Base-by-base conservation (phyloP, 2,113 vertebrate genomes). In the Malaclemys terrapin region DNA sequence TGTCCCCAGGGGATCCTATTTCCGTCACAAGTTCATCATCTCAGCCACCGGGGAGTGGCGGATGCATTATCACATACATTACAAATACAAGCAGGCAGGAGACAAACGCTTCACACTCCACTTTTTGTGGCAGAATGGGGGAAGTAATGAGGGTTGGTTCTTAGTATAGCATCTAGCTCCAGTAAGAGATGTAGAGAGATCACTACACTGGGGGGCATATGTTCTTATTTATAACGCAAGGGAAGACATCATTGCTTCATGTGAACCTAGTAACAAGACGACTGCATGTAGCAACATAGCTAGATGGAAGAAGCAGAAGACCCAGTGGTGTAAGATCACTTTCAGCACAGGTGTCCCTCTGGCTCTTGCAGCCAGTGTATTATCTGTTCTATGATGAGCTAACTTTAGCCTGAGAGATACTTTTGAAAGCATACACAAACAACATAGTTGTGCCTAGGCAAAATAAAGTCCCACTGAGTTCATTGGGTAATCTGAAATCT, bases 261-360 rank as follows among this genome's bases (percentile, higher is more conserved):
- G 0, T 0, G 3, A 3, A 56, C 25, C 31, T 79, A 85, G 80
- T 6, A 53, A 89, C 49, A 88, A 54, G 38, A 88, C n/a, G 4
- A 7, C 38, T 1, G 5, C 50, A 35, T 0, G 0, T 0, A 75
- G 45, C 0, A 29, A 62, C 87, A 31, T 0, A 11, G 76, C 76
- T 76, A 57, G 78, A 53, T 8, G 47, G 42, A 20, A 47, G 42
- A 31, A 69, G 62, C 35, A 69, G 80, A 88, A 76, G 25, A 27
- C 69, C 49, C 42, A 24, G 83, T 0, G 54, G 29, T 0, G 0
- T 1, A 38, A 35, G 16, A 62, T 42, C 35, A 79, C 35, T 92
- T 86, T 90, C 90, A 95, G 92, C 83, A 91, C 89, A 65, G 38
- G 95, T n/a, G 93, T 92, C 53, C 94, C 72, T 38, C 62, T 3